A percentile compares a stretch with the other conserved stretches of the same genome.
Evolutionary conservation across 1,140 invertebrate species (phyloP).

Genomic region (Lordiphosa mommai): DNA sequence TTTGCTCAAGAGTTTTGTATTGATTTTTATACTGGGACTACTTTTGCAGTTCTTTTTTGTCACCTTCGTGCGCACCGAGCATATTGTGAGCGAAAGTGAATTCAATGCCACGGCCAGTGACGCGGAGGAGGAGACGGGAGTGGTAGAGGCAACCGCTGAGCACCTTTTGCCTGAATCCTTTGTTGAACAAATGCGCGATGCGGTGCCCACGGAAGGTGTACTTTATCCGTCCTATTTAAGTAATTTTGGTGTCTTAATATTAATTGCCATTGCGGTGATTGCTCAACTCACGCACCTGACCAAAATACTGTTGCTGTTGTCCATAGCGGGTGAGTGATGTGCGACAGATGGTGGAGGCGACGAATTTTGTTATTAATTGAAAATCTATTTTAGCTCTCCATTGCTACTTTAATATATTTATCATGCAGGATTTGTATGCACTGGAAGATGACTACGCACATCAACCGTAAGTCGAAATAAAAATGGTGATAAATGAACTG

Average conservation of each 20-base stretch:
- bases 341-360: not conserved
- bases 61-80: constrained; percentile 69
- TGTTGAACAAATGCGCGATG: constrained; percentile 66
- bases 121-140: constrained; percentile 12
- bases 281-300: constrained; percentile 87
- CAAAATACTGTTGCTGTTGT: constrained; percentile 84
- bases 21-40: constrained; percentile 19
- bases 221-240: constrained; percentile 88
- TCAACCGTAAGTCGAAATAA: constrained; percentile 66
- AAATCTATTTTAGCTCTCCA: constrained; percentile 78
- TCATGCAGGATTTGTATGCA: constrained; percentile 82
- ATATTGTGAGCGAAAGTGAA: constrained; percentile 71
- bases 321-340: constrained; percentile 80
- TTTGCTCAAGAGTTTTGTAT: constrained; percentile 23
- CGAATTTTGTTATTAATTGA: not conserved
- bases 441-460: constrained; percentile 81
- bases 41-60: constrained; percentile 66
- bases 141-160: constrained; percentile 41
- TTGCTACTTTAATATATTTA: constrained; percentile 83
- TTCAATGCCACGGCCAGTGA: constrained; percentile 59
- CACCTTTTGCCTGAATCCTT: constrained; percentile 64
- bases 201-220: constrained; percentile 53
- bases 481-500: not conserved
- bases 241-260: constrained; percentile 85
- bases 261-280: constrained; percentile 86